These are phyloP conservation scores for Drosophila macrothrix DNA, from an alignment of 2,888 invertebrate genomes.

Conservation along the genomic window DNA sequence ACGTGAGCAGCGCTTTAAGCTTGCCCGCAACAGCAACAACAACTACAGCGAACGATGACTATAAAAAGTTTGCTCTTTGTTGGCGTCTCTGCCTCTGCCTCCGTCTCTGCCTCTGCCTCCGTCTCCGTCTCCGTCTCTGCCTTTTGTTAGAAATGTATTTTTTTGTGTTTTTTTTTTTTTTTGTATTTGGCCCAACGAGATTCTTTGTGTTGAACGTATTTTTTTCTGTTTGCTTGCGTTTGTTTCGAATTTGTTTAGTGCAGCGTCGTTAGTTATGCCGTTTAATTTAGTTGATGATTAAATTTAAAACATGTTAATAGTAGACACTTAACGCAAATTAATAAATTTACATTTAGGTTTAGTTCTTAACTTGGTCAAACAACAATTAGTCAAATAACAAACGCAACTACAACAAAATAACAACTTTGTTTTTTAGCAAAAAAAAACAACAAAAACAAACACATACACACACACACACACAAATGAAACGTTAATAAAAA, in stretches of 20 bases:
- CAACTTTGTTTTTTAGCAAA: slow-evolving; percentile 63
- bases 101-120: slow-evolving; percentile 44
- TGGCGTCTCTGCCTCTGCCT: slow-evolving; percentile 54
- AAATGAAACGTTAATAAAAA: slow-evolving; percentile 65
- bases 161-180: slow-evolving; percentile 31
- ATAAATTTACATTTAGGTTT: slow-evolving; percentile 57
- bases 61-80: slow-evolving; percentile 59
- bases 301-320: slow-evolving; percentile 75
- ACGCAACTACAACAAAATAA: slow-evolving; percentile 37
- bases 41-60: slow-evolving; percentile 22
- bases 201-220: slow-evolving; percentile 57
- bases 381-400: slow-evolving; percentile 76
- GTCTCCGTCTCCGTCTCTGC: slow-evolving; percentile 37
- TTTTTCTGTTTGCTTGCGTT: slow-evolving; percentile 47
- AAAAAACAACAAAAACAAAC: slow-evolving; percentile 33
- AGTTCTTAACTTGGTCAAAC: slow-evolving; percentile 69
- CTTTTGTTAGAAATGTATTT: slow-evolving; percentile 60
- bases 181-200: slow-evolving; percentile 51
- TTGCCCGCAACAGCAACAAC: slow-evolving; percentile 44
- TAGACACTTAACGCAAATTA: slow-evolving; percentile 66
- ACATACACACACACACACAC: slow-evolving; percentile 26
- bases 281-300: slow-evolving; percentile 79
- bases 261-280: slow-evolving; percentile 80
- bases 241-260: slow-evolving; percentile 76
- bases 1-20: slow-evolving; percentile 61